Evolutionary conservation across 2,888 invertebrate species (phyloP), one percentile per base, ranked within the genome.

Genomic region (Nomada fabriciana): DNA sequence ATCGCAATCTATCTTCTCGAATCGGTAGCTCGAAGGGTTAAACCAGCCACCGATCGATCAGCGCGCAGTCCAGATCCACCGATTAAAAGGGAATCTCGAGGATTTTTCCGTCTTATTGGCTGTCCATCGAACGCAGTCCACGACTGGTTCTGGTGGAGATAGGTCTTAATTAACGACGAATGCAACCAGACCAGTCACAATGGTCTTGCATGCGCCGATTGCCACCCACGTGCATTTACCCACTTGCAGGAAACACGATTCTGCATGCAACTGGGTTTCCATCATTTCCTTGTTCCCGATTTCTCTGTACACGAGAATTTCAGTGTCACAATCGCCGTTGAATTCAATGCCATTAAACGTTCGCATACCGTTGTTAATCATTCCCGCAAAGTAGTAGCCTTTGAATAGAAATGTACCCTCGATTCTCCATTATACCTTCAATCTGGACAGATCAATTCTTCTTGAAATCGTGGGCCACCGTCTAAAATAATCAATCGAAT

Each of bases 131-230:
- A 68, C 67, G 81, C 47, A 15, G 47, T 47, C 47, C 47, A 86
- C 82, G 84, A 85, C 74, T 75, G 84, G 73, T 81, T 82, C 76
- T 64, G 65, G 57, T 61, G 73, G 76, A 77, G 86, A 86, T 85
- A 84, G 86, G 75, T 90, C 89, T 91, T 90, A 91, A 91, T 91
- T 91, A 91, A 89, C 86, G 81, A 80, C 79, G 82, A 84, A 80
- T 76, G 86, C 82, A 88, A 89, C 85, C 83, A 89, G 84, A 76
- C 76, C 85, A 79, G 76, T 88, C 88, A 87, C 87, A 89, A 90
- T 87, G 84, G 79, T 75, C 63, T 76, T 63, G 78, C 84, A 72
- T 74, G 78, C 63, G 42, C 81, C 84, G 88, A 90, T 89, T 84
- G 84, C 90, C 90, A 87, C 90, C 90, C 88, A 90, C 89, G 90